Base-by-base conservation (phyloP, 64 coral and sea anemone genomes). In the Astreopora myriophthalma region DNA sequence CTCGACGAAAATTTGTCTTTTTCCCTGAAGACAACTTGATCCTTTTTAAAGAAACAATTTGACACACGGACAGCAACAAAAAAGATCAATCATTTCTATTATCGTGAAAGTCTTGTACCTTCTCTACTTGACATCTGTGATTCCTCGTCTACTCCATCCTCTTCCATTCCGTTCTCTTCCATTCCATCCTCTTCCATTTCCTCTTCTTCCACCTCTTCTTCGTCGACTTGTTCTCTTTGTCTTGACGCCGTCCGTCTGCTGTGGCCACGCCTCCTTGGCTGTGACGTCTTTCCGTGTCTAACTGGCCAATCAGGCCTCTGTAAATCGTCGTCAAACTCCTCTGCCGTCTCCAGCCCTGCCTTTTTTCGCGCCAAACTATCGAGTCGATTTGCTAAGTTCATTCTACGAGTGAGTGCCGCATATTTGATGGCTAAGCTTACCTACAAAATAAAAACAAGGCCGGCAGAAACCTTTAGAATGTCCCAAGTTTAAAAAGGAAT, bases 371-470 rank as follows among this genome's bases (percentile, higher is more conserved):
- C 97, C 12, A 99, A 48, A 36, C 93, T 74, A 69, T 87, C 86
- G 3, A 99, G 90, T 51, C 94, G 90, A 32, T 96, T 79, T 23
- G 97, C 97, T 19, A 99, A 82, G 52, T 99, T 96, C 88, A 99
- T 99, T 64, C 89, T 64, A 29, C 97, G 75, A 66, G 74, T 93
- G 63, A 91, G 85, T 49, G 97, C 90, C 24, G 97, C 97, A 76
- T 99, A 99, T 71, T 94, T 96, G 29, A 99, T 99, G 9, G 97
- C 97, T 30, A 99, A 85, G 23, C 97, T 99, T 23, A 99, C 97
- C 97, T 99, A 22, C 32, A 82, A 64, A 82, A 31, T 8, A 48
- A 8, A 36, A 34, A 32, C n/a, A n/a, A n/a, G n/a, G n/a, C n/a
- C n/a, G 44, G 19, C 0, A 48, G 19, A 11, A 48, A 78, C 2